Percentiles rank a stretch among this genome's conserved stretches.
phyloP scores from a whole-genome alignment of 2,113 vertebrate species.

The Tragelaphus strepsiceros region DNA sequence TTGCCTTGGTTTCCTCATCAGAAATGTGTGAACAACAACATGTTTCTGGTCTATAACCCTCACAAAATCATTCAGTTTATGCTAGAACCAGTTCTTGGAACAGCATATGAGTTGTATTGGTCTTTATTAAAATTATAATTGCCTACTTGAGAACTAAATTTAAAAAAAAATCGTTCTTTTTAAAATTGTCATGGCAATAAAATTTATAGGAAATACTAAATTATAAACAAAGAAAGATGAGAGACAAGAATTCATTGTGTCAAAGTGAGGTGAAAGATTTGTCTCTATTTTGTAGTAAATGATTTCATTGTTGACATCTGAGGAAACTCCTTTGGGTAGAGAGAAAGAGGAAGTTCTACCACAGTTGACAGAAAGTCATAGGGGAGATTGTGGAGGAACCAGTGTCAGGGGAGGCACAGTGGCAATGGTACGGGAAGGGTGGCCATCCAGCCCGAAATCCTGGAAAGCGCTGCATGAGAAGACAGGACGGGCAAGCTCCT shows the following conservation, averaged over 20 bases:
- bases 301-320: neutral
- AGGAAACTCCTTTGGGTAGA: neutral
- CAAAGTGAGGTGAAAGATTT: neutral
- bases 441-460: neutral
- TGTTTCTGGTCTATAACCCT: neutral
- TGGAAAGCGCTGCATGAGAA: accelerated
- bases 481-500: neutral
- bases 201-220: neutral
- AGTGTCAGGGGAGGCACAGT: accelerated
- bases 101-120: neutral
- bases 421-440: accelerated
- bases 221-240: neutral
- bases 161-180: neutral
- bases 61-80: neutral
- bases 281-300: neutral
- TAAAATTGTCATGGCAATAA: neutral
- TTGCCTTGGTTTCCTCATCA: neutral
- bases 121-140: neutral
- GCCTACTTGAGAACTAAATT: neutral
- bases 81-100: neutral
- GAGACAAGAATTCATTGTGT: neutral
- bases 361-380: neutral
- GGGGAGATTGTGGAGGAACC: too few relatives aligned
- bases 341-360: neutral
- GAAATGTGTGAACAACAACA: neutral